Conservation (phyloP, 2,113 vertebrate species). For the Tor tambroides region DNA sequence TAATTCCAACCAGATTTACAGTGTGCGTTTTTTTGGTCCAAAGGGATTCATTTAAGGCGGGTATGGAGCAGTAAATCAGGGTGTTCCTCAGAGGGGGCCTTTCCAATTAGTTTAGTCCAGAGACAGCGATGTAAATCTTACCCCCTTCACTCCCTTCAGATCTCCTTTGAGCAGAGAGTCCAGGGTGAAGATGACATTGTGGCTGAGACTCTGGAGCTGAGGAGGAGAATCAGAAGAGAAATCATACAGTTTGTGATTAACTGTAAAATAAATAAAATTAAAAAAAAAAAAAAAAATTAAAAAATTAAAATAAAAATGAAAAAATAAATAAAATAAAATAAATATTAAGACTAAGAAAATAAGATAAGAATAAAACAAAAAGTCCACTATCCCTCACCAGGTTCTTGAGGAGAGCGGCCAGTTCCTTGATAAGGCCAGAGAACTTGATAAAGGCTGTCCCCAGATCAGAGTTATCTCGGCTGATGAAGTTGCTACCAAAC, state of each 20-base stretch:
- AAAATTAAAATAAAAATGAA: background rate
- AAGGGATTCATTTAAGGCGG: slow-evolving; percentile 36
- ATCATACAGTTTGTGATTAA: background rate
- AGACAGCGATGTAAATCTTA: slow-evolving; percentile 75
- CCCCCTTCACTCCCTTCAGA: slow-evolving; percentile 97
- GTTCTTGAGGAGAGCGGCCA: slow-evolving; percentile 88
- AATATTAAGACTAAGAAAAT: background rate
- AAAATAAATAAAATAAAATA: background rate
- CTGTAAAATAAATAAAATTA: background rate
- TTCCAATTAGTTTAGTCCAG: slow-evolving; percentile 39
- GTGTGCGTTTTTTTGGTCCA: slow-evolving; percentile 6
- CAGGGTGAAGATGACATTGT: slow-evolving; percentile 64
- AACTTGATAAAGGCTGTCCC: slow-evolving; percentile 89
- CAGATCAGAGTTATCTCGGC: slow-evolving; percentile 87
- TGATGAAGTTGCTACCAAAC: slow-evolving; percentile 91
- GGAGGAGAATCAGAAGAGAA: slow-evolving; percentile 1
- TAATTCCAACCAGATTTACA: slow-evolving; percentile 49
- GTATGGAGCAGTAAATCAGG: slow-evolving; percentile 33
- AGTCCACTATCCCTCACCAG: slow-evolving; percentile 74
- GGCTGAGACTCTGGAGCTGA: slow-evolving; percentile 81
- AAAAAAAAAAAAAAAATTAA: background rate
- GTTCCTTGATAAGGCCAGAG: slow-evolving; percentile 85
- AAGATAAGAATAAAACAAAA: background rate
- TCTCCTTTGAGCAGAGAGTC: slow-evolving; percentile 87
- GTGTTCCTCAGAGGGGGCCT: slow-evolving; percentile 18